Conservation (phyloP, 1,140 invertebrate species). For the Drusus annulatus region DNA sequence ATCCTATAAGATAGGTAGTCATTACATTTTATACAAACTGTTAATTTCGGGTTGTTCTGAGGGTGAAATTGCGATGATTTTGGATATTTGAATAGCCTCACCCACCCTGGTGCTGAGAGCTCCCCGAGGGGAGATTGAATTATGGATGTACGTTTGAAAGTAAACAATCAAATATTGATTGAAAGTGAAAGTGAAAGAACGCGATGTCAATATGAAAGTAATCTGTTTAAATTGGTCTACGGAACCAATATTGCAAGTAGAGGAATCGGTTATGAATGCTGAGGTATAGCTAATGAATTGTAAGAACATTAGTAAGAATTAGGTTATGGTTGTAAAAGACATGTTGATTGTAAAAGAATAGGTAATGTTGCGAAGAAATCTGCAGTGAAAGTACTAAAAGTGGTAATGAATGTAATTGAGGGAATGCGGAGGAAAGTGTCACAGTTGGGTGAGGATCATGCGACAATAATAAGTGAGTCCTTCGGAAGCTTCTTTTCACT, state of each 20-base stretch:
- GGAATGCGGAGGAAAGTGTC: neutral
- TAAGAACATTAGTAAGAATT: neutral
- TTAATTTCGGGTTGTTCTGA: constrained; percentile 18
- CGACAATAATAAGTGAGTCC: constrained; percentile 50
- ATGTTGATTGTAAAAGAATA: neutral
- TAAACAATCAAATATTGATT: too few relatives aligned
- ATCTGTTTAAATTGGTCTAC: neutral
- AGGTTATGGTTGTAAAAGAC: neutral
- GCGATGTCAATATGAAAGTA: too few relatives aligned
- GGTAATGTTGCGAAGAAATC: neutral
- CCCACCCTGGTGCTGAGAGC: neutral
- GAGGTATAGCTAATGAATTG: neutral
- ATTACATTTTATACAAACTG: constrained; percentile 22
- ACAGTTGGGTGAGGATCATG: constrained; percentile 42
- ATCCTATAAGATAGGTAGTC: constrained; percentile 12
- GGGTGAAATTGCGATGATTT: neutral
- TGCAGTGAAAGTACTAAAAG: neutral
- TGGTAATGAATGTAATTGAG: neutral
- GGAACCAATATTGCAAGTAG: neutral
- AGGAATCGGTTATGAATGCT: neutral
- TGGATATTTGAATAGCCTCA: neutral
- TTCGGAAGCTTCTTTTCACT: constrained; percentile 56
- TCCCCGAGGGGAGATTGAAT: neutral
- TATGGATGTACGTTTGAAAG: too few relatives aligned
- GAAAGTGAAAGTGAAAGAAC: too few relatives aligned